A percentile compares a stretch with the other conserved stretches of the same genome.
Evolutionary conservation across 2,888 invertebrate genomes (phyloP).

Genomic region (Sesamia inferens): DNA sequence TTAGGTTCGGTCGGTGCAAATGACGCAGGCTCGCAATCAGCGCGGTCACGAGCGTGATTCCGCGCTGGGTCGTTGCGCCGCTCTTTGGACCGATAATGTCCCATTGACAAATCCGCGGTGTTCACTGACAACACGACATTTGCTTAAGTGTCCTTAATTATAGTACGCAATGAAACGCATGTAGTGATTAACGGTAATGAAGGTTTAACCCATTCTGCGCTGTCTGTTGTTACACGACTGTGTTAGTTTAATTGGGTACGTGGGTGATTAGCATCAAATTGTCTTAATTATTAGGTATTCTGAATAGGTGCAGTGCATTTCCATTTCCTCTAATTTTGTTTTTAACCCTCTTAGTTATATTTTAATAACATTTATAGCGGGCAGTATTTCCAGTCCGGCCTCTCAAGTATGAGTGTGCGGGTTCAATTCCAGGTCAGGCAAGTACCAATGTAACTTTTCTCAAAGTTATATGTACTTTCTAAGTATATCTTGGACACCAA

Average conservation of each 20-base stretch:
- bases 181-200: slow-evolving; percentile 53
- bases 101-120: slow-evolving; percentile 69
- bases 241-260: slow-evolving; percentile 39
- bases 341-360: neutral
- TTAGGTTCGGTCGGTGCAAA: slow-evolving; percentile 63
- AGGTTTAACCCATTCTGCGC: slow-evolving; percentile 38
- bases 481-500: too few relatives aligned
- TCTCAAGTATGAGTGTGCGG: too few relatives aligned
- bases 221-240: slow-evolving; percentile 33
- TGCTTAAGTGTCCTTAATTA: slow-evolving; percentile 69
- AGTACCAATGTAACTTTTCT: too few relatives aligned
- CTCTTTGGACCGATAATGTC: slow-evolving; percentile 66
- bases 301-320: neutral
- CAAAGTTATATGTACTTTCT: too few relatives aligned
- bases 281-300: slow-evolving; percentile 1
- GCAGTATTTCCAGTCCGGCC: neutral
- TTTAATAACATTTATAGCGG: slow-evolving; percentile 19
- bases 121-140: slow-evolving; percentile 62
- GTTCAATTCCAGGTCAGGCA: too few relatives aligned
- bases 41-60: slow-evolving; percentile 71
- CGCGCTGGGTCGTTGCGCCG: slow-evolving; percentile 64
- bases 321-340: neutral
- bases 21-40: slow-evolving; percentile 70
- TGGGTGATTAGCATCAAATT: neutral
- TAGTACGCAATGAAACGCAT: slow-evolving; percentile 59